phyloP scores from a whole-genome alignment of 2,113 vertebrate genomes.

The Leucoraja erinaceus region DNA sequence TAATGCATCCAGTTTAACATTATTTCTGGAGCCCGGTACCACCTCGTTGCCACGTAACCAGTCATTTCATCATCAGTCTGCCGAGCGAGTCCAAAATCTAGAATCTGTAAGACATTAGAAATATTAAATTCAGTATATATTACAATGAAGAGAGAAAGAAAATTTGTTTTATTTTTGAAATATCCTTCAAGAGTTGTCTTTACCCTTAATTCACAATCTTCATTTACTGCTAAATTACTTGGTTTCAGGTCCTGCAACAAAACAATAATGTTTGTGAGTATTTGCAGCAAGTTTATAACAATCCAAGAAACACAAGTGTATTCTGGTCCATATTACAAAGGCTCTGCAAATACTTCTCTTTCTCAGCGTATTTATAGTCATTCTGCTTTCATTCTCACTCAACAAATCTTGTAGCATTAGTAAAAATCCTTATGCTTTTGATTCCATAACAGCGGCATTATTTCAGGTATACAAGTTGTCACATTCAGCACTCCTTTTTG shows the following conservation, averaged over 20 bases:
- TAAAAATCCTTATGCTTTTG: not conserved
- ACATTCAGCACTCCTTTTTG: not conserved
- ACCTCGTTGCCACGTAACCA: constrained; percentile 90
- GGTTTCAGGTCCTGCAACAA: constrained; percentile 81
- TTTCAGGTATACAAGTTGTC: not conserved
- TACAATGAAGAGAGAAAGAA: not conserved
- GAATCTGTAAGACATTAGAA: constrained; percentile 63
- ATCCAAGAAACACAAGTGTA: too few species aligned
- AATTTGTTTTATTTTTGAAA: not conserved
- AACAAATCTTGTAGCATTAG: not conserved
- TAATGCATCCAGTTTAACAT: constrained; percentile 99
- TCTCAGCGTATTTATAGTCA: not conserved
- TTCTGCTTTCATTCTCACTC: not conserved
- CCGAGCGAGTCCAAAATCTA: constrained; percentile 90
- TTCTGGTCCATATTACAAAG: not conserved
- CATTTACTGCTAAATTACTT: constrained; percentile 92
- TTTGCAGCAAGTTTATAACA: not conserved
- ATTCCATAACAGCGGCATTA: not conserved
- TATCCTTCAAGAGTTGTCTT: constrained; percentile 40
- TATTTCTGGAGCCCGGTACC: constrained; percentile 95
- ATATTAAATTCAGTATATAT: not conserved
- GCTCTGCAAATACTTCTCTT: not conserved
- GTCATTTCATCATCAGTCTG: constrained; percentile 98
- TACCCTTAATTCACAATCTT: constrained; percentile 93
- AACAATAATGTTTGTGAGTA: not conserved